Evolutionary conservation across 1,140 invertebrate species (phyloP), one percentile per base, ranked within the genome.

Genomic region (Asbolus verrucosus): DNA sequence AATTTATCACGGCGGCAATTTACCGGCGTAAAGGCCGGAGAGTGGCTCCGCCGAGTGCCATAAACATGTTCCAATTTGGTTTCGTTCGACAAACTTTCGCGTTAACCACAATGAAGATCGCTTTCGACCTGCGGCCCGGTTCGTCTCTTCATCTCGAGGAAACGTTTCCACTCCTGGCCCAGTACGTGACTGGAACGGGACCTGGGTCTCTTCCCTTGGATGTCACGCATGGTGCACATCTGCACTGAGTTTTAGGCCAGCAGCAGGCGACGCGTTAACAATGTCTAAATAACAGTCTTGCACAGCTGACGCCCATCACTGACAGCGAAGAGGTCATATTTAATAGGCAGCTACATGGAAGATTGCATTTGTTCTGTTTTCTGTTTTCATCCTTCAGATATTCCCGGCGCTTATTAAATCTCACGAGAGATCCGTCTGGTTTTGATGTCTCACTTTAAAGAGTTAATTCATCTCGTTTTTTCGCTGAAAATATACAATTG

Each of bases 1-100:
- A 54, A 54, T 54, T 54, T 54, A 54, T 54, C 46, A 54, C 46
- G 21, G 46, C 21, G n/a, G 15, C 46, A 54, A 54, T 54, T 54
- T 36, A 36, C 5, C 21, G 16, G 41, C 9, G 41, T 9, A 46
- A 9, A n/a, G 21, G n/a, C n/a, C n/a, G 21, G 46, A 54, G 46
- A 54, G 9, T 14, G 4, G 19, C 6, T 4, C 5, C 33, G 24
- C 3, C 24, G 24, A 8, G 46, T 24, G 46, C 21, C 21, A 14
- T 54, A 54, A 54, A 54, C 21, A 54, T 54, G 46, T 13, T 24
- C 46, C 46, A 54, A 54, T 54, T 54, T 54, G 46, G 46, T 54
- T 54, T 54, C 46, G 9, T 27, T 54, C 46, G 6, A 14, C 19
- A 9, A 6, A 27, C 2, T 21, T 4, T 21, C 2, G 6, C 46